Evolutionary conservation across 1,140 invertebrate genomes (phyloP).

Genomic region (Yoshiicerus persimilis): DNA sequence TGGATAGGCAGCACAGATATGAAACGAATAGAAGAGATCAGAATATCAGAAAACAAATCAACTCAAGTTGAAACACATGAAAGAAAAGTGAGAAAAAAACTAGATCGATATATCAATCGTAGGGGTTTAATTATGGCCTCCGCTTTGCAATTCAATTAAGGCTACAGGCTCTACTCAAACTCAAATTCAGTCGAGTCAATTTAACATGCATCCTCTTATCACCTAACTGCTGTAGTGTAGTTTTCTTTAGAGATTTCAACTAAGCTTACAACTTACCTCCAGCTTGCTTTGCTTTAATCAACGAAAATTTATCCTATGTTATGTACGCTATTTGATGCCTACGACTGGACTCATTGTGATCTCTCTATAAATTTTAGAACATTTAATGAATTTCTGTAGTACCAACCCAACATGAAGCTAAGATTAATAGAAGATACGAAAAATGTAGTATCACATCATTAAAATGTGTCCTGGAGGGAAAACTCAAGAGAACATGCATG

Average conservation of each 20-base stretch:
- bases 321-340: background rate
- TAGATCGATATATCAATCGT: conserved; percentile 35
- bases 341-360: background rate
- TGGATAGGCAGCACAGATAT: background rate
- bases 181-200: background rate
- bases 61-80: background rate
- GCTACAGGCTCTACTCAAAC: conserved; percentile 1
- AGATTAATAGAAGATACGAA: background rate
- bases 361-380: background rate
- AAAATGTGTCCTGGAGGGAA: background rate
- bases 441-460: background rate
- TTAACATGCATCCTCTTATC: background rate
- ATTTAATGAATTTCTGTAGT: background rate
- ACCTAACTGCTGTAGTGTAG: background rate
- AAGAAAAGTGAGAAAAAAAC: conserved; percentile 26
- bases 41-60: background rate
- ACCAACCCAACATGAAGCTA: background rate
- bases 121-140: conserved; percentile 29
- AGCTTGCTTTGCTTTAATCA: background rate
- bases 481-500: background rate
- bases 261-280: no score
- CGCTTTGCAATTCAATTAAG: conserved; percentile 37
- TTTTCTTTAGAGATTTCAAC: background rate
- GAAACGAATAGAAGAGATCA: background rate
- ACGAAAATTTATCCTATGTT: no score